These are phyloP conservation scores for Platerodrilus igneus DNA, from an alignment of 2,888 invertebrate genomes.

Conservation along the genomic window DNA sequence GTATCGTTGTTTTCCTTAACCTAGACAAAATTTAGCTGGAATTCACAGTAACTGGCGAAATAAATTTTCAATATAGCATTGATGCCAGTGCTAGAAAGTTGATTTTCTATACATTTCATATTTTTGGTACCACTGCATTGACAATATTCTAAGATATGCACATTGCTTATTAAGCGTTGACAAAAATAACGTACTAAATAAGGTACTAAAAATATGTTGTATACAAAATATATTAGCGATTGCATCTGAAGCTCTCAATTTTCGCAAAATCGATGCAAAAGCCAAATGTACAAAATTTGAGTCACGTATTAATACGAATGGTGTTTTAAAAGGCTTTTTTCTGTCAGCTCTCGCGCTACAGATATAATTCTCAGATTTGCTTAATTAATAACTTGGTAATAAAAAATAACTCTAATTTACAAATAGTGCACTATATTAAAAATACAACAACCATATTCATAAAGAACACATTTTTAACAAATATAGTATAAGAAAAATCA, in stretches of 20 bases:
- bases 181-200: constrained; percentile 17
- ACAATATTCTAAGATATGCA: constrained; percentile 19
- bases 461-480: constrained; percentile 23
- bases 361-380: constrained; percentile 10
- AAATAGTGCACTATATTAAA: constrained; percentile 10
- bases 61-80: constrained; percentile 15
- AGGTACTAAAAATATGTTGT: constrained; percentile 18
- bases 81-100: constrained; percentile 23
- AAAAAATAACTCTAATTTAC: constrained; percentile 8
- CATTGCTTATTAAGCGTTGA: constrained; percentile 12
- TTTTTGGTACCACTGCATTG: constrained; percentile 17
- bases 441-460: constrained; percentile 17
- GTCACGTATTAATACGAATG: constrained; percentile 17
- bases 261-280: background rate
- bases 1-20: constrained; percentile 18
- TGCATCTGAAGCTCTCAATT: constrained; percentile 15
- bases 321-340: constrained; percentile 26
- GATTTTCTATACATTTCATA: constrained; percentile 16
- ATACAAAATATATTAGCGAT: constrained; percentile 14
- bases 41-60: constrained; percentile 23
- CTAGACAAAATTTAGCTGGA: constrained; percentile 23
- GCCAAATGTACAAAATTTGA: constrained; percentile 2
- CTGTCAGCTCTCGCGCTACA: constrained; percentile 14
- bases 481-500: constrained; percentile 33
- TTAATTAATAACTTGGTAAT: constrained; percentile 9